Percentiles rank a stretch among this genome's conserved stretches.
phyloP scores from a whole-genome alignment of 2,888 invertebrate species.

The Sphecodes monilicornis region DNA sequence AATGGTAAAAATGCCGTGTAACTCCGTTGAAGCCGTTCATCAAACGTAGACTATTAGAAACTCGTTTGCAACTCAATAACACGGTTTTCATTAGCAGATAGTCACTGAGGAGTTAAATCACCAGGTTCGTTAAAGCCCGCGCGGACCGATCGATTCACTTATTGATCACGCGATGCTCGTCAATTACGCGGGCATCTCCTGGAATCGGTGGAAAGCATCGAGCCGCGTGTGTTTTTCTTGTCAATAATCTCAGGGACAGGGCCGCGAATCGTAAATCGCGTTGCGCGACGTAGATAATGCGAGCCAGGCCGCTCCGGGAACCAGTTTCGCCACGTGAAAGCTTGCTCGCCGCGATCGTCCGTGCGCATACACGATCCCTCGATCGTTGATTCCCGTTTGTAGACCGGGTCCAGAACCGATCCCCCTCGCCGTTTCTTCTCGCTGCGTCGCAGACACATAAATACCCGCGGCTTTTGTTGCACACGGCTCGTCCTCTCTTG shows the following conservation, averaged over 20 bases:
- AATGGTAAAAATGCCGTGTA: neutral
- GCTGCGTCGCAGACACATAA: constrained; percentile 60
- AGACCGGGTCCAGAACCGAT: constrained; percentile 14
- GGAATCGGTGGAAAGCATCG: constrained; percentile 32
- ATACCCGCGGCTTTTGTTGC: constrained; percentile 64
- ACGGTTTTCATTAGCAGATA: neutral
- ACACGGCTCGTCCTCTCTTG: constrained; percentile 14
- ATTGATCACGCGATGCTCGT: constrained; percentile 41
- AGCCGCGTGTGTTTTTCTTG: constrained; percentile 47
- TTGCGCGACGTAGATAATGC: constrained; percentile 60
- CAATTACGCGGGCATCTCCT: constrained; percentile 4
- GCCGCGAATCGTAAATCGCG: constrained; percentile 63
- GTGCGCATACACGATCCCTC: constrained; percentile 13
- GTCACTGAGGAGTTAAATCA: neutral
- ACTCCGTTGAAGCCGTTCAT: neutral
- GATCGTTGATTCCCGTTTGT: constrained; percentile 61
- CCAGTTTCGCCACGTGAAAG: constrained; percentile 62
- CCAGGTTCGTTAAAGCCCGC: neutral
- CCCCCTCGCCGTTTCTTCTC: constrained; percentile 51
- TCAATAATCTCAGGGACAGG: constrained; percentile 48
- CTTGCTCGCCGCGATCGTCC: constrained; percentile 40
- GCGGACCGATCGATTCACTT: neutral
- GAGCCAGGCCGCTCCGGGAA: constrained; percentile 44
- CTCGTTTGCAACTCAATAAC: constrained; percentile 1
- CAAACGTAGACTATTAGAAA: neutral